Base-by-base conservation (phyloP, 2,888 invertebrate genomes). In the Macrophya annulata region DNA sequence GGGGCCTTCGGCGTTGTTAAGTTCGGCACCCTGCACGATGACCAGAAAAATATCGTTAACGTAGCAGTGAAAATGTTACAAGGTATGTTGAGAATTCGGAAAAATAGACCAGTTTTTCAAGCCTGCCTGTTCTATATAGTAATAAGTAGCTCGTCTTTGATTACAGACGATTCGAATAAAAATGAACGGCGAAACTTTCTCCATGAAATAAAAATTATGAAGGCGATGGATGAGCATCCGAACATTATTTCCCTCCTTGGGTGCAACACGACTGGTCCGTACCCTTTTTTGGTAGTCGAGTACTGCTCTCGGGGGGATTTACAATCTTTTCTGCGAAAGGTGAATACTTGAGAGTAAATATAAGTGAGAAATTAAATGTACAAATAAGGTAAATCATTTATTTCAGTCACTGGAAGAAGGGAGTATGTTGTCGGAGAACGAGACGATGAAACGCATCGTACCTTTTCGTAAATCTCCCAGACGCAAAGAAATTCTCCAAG, bases 21-120 rank as follows among this genome's bases (percentile, higher is more conserved):
- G 77, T 95, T 96, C 76, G 98, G 96, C 0, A 94, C 95, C 15
- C 93, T 97, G 81, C 93, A 94, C n/a, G 94, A 94, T 31, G 91
- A 91, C 12, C 93, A 93, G 79, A 94, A 89, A 85, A 87, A 89
- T 31, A 89, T 89, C 74, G 92, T 94, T 65, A 94, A 95, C 86
- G 97, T 98, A 79, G 98, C 98, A 12, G 96, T 98, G 4, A 98
- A 98, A 94, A 97, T 97, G 96, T 94, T 98, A 0, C 97, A 96
- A 95, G 97, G 98, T 98, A 87, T 3, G 71, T 71, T 31, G 15
- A 15, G 17, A 71, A 40, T 8, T 71, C 15, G 71, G 15, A 17
- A 17, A 15, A 12, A 12, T 2, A 25, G 12, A 25, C 21, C 68
- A 17, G 6, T 5, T 37, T 31, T 15, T 15, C 12, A 15, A 68